These are phyloP conservation scores for Epizoanthus scotinus DNA, from an alignment of 92 coral and sea anemone species.

Conservation along the genomic window DNA sequence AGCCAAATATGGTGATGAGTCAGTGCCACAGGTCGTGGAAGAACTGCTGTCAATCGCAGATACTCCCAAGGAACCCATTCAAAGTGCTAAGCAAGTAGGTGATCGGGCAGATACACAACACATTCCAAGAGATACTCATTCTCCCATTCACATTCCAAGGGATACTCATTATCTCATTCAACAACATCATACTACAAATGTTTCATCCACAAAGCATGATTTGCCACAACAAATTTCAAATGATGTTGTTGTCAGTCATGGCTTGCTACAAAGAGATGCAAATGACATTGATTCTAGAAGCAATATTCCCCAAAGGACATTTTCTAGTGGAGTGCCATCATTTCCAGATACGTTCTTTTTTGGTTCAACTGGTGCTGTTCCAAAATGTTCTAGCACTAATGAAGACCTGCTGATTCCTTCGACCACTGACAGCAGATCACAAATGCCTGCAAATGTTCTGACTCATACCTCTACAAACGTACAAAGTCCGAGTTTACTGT, in stretches of 20 bases:
- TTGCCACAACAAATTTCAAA: neutral
- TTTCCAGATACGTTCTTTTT: constrained; percentile 13
- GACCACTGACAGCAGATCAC: neutral
- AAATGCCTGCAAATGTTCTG: neutral
- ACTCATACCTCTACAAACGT: neutral
- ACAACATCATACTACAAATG: neutral
- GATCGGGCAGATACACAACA: neutral
- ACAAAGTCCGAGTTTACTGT: neutral
- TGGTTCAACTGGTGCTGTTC: neutral
- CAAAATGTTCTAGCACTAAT: neutral
- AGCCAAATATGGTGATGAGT: constrained; percentile 46
- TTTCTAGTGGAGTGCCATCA: constrained; percentile 29
- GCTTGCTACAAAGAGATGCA: neutral
- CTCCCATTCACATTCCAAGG: neutral
- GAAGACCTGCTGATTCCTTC: neutral
- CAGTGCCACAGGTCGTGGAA: constrained; percentile 65
- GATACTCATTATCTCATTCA: neutral
- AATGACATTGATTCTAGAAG: neutral
- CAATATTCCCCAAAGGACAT: neutral
- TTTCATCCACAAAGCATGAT: neutral
- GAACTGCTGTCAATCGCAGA: constrained; percentile 46
- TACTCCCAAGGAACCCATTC: neutral
- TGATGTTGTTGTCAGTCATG: neutral
- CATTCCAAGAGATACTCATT: too few species aligned
- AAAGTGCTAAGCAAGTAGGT: neutral